These are phyloP conservation scores for Oxyscelio sp. DNA, from an alignment of 2,888 invertebrate genomes.

Conservation along the genomic window DNA sequence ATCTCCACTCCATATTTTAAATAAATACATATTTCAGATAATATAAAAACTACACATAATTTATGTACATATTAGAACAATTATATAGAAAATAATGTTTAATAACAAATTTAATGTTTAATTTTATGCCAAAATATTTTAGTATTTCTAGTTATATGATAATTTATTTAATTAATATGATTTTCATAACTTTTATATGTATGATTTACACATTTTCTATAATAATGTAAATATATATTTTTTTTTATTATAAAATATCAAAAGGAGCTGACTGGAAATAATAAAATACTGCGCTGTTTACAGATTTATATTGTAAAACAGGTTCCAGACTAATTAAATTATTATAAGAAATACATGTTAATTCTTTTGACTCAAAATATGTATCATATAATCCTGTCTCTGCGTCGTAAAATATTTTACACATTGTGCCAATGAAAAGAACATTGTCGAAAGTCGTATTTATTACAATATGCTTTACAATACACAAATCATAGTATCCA, in stretches of 20 bases:
- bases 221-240: too few relatives aligned
- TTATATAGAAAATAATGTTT: too few relatives aligned
- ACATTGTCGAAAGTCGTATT: conserved; percentile 4
- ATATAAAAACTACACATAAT: too few relatives aligned
- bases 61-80: too few relatives aligned
- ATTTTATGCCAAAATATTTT: too few relatives aligned
- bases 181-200: neutral
- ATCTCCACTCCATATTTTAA: neutral
- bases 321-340: conserved; percentile 13
- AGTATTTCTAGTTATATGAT: too few relatives aligned
- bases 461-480: conserved; percentile 14
- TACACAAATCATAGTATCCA: conserved; percentile 20
- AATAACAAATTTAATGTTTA: too few relatives aligned
- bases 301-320: conserved; percentile 15
- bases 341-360: conserved; percentile 11
- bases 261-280: conserved; percentile 28
- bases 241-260: neutral
- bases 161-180: too few relatives aligned
- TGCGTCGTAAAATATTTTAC: conserved; percentile 8
- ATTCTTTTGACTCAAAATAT: conserved; percentile 8
- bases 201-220: neutral
- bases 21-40: neutral
- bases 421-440: conserved; percentile 6
- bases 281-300: neutral
- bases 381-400: conserved; percentile 20